Conservation (phyloP, 2,113 vertebrate species). For the Triplophysa siluroides region DNA sequence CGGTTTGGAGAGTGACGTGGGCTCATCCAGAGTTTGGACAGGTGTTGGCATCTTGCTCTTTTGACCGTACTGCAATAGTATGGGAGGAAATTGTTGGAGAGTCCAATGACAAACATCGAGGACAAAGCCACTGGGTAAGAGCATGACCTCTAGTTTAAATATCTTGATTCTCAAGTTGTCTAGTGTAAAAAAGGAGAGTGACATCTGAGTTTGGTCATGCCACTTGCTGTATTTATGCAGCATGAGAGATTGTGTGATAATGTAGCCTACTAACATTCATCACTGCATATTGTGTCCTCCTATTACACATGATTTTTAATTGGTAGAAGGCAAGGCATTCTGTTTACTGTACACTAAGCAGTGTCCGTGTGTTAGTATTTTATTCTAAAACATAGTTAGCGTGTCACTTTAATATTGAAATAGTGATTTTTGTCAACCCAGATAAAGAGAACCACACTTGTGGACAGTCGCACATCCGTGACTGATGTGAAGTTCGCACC, state of each 20-base stretch:
- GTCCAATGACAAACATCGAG: constrained; percentile 95
- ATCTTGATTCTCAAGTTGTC: background rate
- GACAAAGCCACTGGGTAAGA: constrained; percentile 96
- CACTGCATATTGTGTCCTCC: background rate
- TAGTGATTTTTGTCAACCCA: constrained; percentile 54
- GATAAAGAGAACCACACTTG: constrained; percentile 97
- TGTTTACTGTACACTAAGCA: background rate
- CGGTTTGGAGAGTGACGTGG: constrained; percentile 97
- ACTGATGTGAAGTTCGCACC: constrained; percentile 98
- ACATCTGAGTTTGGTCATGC: background rate
- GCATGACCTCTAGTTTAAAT: background rate
- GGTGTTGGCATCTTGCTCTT: constrained; percentile 93
- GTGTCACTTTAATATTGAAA: background rate
- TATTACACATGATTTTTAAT: background rate
- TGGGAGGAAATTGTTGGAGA: constrained; percentile 99
- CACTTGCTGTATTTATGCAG: too few relatives aligned
- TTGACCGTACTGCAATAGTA: constrained; percentile 93
- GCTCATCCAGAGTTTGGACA: constrained; percentile 97
- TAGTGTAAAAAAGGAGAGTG: background rate
- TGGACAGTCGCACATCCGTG: constrained; percentile 96
- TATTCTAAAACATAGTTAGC: background rate
- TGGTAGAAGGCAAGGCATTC: too few relatives aligned
- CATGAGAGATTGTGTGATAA: too few relatives aligned
- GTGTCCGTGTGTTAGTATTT: too few relatives aligned
- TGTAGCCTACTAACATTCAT: too few relatives aligned